Evolutionary conservation across 2,113 vertebrate genomes (phyloP), one percentile per base, ranked within the genome.

Genomic region (Corythoichthys intestinalis): DNA sequence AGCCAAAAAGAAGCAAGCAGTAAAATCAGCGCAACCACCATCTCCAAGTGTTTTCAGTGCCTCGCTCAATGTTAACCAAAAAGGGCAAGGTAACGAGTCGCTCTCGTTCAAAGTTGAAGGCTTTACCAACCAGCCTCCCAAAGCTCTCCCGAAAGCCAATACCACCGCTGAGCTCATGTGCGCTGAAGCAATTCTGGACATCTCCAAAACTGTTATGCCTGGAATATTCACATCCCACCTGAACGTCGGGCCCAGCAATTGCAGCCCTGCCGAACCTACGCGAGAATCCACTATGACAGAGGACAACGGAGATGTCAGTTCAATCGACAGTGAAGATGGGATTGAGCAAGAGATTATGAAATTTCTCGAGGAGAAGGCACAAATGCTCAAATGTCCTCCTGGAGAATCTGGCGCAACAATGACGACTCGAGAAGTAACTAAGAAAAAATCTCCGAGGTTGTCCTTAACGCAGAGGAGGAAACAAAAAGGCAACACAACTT

Each of bases 161-260:
- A 93, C 96, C 0, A 92, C 94, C 0, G 91, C 95, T 0, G 96
- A 99, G 72, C 92, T 98, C 34, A 94, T 98, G 95, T 97, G 96
- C 12, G 96, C 97, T 0, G 96, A 99, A 86, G 96, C 97, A 0
- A 99, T 98, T 79, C 90, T 99, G 69, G 96, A 99, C 91, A 98
- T 99, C 80, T 99, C 96, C 62, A 97, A 98, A 83, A 90, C 95
- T 0, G 94, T 98, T 64, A 92, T 97, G 91, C 95, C 96, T 0
- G 87, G 62, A 20, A 85, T 89, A 8, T 85, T 86, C 6, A 14
- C 3, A 20, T 8, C 61, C 74, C 91, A 88, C 68, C 88, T 83
- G 4, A 67, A 77, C 0, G 37, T 81, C 3, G 60, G 65, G 17
- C 70, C 72, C 46, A 66, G 69, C 17, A 71, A 82, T 28, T 77